Conservation (phyloP, 2,113 vertebrate genomes). For the Pholis gunnellus region DNA sequence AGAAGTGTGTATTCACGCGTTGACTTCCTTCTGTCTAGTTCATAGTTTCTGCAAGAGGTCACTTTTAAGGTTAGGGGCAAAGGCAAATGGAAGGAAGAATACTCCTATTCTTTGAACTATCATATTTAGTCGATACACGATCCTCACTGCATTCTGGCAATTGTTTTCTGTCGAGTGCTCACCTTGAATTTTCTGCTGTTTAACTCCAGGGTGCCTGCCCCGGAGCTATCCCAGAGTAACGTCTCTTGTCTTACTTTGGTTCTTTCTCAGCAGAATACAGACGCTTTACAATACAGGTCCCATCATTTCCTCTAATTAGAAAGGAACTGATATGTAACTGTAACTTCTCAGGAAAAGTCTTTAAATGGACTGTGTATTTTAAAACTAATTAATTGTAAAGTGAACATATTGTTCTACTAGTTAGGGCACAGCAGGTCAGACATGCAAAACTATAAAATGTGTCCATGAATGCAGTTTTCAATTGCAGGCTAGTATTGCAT, state of each 20-base stretch:
- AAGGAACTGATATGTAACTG: not conserved
- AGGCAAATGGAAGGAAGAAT: not conserved
- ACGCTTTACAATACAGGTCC: not conserved
- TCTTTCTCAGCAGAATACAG: not conserved
- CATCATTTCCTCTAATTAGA: not conserved
- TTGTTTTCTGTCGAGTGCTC: conserved; percentile 10
- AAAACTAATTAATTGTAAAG: not conserved
- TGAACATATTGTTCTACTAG: not conserved
- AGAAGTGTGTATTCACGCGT: not conserved
- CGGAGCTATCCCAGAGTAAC: not conserved
- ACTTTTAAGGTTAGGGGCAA: not conserved
- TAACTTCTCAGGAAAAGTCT: not conserved
- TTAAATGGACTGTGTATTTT: not conserved
- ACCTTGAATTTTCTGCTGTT: conserved; percentile 3
- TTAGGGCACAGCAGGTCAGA: not conserved
- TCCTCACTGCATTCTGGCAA: not conserved
- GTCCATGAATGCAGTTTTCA: not conserved
- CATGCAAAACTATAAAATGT: not conserved
- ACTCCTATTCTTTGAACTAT: not conserved
- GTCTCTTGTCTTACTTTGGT: not conserved
- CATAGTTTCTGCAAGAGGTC: not conserved
- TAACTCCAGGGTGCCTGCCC: not conserved
- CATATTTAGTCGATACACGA: not conserved
- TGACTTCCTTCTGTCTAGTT: not conserved
- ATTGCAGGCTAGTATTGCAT: too few relatives aligned